phyloP scores from a whole-genome alignment of 2,797 vertebrate species.

The Peromyscus nudipes region DNA sequence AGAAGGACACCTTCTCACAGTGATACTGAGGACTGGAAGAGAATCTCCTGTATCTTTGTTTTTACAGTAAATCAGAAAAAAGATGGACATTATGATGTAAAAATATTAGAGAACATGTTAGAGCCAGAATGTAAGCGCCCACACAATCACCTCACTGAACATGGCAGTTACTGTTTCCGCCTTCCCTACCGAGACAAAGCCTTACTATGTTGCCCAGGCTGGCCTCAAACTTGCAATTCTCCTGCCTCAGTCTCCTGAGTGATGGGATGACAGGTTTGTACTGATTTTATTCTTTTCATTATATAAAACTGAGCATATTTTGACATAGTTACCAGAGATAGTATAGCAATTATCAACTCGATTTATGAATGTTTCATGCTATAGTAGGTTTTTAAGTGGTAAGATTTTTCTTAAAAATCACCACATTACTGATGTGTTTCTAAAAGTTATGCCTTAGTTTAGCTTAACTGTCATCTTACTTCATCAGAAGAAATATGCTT shows the following conservation, averaged over 20 bases:
- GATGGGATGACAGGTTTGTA: not conserved
- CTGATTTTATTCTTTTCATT: constrained; percentile 8
- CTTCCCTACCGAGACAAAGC: no score
- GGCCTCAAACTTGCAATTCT: not conserved
- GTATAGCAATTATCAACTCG: constrained; percentile 9
- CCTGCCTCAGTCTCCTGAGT: not conserved
- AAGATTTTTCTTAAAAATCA: constrained; percentile 50
- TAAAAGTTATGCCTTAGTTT: constrained; percentile 21
- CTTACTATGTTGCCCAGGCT: not conserved
- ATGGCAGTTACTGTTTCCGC: not conserved
- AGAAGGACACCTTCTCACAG: constrained; percentile 52
- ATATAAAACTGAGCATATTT: constrained; percentile 52
- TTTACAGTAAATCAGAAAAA: not conserved
- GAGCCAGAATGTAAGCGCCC: not conserved
- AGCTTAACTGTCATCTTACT: constrained; percentile 53
- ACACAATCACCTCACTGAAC: not conserved
- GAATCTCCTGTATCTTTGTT: constrained; percentile 40
- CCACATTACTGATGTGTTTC: constrained; percentile 6
- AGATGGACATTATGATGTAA: not conserved
- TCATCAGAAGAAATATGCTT: constrained; percentile 8
- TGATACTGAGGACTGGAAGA: not conserved
- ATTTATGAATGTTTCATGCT: constrained; percentile 39
- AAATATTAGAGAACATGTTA: constrained; percentile 38
- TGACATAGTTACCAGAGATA: constrained; percentile 15
- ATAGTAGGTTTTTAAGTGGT: constrained; percentile 51